These are phyloP conservation scores for Chrysogorgia sp. DNA, from an alignment of 92 coral and sea anemone genomes.

Conservation along the genomic window DNA sequence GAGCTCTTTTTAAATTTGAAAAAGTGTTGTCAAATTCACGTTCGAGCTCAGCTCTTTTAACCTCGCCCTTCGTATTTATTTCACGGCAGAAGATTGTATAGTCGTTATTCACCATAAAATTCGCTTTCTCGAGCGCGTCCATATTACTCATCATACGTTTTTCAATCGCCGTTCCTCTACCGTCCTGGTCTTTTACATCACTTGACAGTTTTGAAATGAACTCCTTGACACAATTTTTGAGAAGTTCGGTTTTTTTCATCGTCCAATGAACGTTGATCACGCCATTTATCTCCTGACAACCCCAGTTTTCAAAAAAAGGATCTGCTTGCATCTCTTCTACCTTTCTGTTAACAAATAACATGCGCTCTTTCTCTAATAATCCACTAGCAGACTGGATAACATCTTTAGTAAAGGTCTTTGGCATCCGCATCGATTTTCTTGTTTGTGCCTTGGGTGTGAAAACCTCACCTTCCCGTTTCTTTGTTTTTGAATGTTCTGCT, in stretches of 20 bases:
- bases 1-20: conserved; percentile 37
- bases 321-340: conserved; percentile 6
- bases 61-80: conserved; percentile 27
- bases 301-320: conserved; percentile 32
- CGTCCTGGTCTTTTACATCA: background rate
- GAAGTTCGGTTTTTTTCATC: conserved; percentile 38
- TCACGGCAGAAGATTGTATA: conserved; percentile 31
- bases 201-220: background rate
- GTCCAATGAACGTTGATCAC: conserved; percentile 54
- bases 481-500: background rate
- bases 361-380: conserved; percentile 33
- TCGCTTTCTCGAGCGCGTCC: conserved; percentile 45
- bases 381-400: conserved; percentile 13
- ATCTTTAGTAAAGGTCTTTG: background rate
- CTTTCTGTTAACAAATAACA: conserved; percentile 42
- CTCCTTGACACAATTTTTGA: conserved; percentile 41
- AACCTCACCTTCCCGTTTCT: no score
- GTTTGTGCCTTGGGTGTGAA: no score
- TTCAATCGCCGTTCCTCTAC: background rate
- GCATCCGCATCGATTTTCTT: background rate
- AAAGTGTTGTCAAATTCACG: conserved; percentile 33
- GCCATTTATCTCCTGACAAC: conserved; percentile 33
- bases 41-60: conserved; percentile 23
- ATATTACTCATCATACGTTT: conserved; percentile 22
- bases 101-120: conserved; percentile 25